Base-by-base conservation (phyloP, 2,888 invertebrate species). In the Prenolepis imparis region DNA sequence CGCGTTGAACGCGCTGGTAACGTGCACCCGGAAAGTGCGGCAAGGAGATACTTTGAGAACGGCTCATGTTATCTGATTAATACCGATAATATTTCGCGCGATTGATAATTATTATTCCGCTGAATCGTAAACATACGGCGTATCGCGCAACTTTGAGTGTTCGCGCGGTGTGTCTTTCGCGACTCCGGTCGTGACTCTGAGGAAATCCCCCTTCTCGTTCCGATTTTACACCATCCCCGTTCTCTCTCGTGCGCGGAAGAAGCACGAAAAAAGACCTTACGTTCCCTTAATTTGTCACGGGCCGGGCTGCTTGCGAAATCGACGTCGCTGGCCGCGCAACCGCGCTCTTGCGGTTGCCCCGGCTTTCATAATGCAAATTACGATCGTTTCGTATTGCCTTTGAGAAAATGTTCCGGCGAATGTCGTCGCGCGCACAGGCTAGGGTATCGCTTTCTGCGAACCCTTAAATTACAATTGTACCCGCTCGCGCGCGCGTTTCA, bases 301-400 rank as follows among this genome's bases (percentile, higher is more conserved):
- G 9, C 44, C 57, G 44, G 28, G 15, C 59, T 59, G 59, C 24
- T 73, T 80, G 59, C 74, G 73, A 80, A 80, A 80, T 61, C 39
- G 73, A 59, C 73, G 55, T n/a, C 18, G 59, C 44, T 28, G 73
- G 55, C 68, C 78, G 73, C 24, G 78, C 73, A n/a, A 41, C n/a
- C 57, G 41, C 78, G 41, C 78, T 57, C n/a, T 39, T 24, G 67
- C 77, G 70, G 70, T 57, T 57, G 74, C 59, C 12, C 57, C 24
- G 57, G 73, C 78, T 80, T 80, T 80, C 78, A 80, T 80, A 80
- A 80, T 80, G 73, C 78, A 80, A 80, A 80, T 80, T 80, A 80
- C 78, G 78, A 61, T 61, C 78, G 74, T 78, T 78, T 78, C 78
- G 72, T 44, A 59, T 80, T 41, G 44, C 78, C 57, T 70, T 78